Percentiles rank a stretch among this genome's conserved stretches.
These are phyloP conservation scores for Prochilodus magdalenae DNA, from an alignment of 2,113 vertebrate genomes.

Conservation along the genomic window DNA sequence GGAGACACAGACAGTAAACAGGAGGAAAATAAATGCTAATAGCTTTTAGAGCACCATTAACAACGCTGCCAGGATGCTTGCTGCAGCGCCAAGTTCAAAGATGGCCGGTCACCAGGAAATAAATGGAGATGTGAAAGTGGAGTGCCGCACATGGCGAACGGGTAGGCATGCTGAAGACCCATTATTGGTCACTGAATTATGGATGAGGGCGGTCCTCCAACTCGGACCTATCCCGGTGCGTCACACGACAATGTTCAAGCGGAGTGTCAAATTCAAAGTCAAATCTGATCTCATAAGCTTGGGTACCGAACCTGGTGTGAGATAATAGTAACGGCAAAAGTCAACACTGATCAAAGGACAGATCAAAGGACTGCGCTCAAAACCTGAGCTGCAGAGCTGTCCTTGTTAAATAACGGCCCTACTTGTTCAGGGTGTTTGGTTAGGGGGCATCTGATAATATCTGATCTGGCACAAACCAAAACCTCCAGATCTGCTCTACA, in stretches of 20 bases:
- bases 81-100: conserved; percentile 43
- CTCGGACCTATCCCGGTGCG: conserved; percentile 24
- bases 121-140: conserved; percentile 31
- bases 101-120: conserved; percentile 43
- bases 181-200: conserved; percentile 53
- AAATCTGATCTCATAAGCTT: neutral
- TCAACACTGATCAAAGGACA: too few species aligned
- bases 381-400: neutral
- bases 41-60: conserved; percentile 38
- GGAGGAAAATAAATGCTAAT: conserved; percentile 34
- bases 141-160: neutral
- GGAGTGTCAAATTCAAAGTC: neutral
- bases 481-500: neutral
- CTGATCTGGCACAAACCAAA: too few species aligned
- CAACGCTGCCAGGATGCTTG: conserved; percentile 24
- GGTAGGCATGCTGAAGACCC: conserved; percentile 30
- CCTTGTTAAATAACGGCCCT: neutral
- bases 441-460: neutral
- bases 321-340: neutral
- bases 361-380: too few species aligned
- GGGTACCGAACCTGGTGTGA: neutral
- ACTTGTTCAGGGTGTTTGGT: neutral
- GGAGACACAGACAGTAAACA: neutral
- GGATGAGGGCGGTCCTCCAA: conserved; percentile 44
- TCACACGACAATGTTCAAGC: neutral